Conservation (phyloP, 2,113 vertebrate species). For the Ciconia maguari region DNA sequence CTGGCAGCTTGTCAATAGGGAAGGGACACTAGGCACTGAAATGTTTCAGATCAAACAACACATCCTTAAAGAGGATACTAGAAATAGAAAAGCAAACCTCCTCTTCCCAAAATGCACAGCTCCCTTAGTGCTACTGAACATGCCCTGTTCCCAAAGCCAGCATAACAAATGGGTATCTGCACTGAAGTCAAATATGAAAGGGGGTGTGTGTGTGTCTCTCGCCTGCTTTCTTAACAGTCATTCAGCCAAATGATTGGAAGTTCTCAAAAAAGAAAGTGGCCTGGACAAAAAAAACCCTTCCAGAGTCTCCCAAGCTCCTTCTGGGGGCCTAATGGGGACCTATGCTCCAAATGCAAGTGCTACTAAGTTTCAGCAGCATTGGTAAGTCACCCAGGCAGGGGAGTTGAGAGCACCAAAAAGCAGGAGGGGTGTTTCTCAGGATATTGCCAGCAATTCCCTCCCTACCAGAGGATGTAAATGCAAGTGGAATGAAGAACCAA, state of each 20-base stretch:
- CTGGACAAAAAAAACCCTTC: not conserved
- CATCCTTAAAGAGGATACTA: not conserved
- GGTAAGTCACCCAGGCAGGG: not conserved
- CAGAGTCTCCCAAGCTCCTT: not conserved
- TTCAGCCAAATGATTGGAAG: not conserved
- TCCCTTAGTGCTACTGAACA: not conserved
- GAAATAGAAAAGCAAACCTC: not conserved
- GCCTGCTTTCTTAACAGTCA: not conserved
- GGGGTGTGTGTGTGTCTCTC: not conserved
- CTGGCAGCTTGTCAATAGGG: not conserved
- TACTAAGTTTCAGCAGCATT: not conserved
- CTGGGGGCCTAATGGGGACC: not conserved
- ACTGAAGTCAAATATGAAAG: not conserved
- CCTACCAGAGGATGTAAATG: not conserved
- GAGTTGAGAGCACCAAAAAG: not conserved
- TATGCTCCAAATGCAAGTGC: not conserved
- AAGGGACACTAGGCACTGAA: not conserved
- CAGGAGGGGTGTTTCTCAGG: not conserved
- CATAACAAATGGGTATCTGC: not conserved
- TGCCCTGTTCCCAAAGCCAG: not conserved
- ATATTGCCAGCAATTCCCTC: not conserved
- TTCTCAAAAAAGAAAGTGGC: not conserved
- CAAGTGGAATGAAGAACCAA: not conserved
- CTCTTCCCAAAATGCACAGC: not conserved
- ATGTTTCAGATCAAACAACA: not conserved